Base-by-base conservation (phyloP, 2,888 invertebrate species). In the Oligia strigilis region DNA sequence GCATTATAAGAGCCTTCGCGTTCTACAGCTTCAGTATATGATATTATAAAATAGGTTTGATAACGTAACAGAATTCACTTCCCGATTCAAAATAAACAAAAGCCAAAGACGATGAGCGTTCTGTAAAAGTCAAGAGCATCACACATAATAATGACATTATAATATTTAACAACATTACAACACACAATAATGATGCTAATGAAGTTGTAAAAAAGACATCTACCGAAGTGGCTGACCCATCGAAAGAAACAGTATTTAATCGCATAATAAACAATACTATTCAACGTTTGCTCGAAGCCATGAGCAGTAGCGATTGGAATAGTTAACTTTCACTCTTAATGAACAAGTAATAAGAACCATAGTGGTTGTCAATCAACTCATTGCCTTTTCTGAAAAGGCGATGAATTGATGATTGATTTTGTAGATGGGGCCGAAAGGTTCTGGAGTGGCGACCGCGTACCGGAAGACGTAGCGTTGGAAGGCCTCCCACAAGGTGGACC, bases 241-340 rank as follows among this genome's bases (percentile, higher is more conserved):
- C 87, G 81, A 82, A 87, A 85, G 74, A 89, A 85, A 87, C 80
- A 81, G 84, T 84, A 84, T 83, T 83, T 89, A 88, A 89, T 82
- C 83, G 77, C 46, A 80, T 80, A 86, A 82, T 77, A 85, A 78
- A 89, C 87, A 87, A 90, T 88, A 86, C 84, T 78, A 77, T 79
- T 70, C 69, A 52, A 78, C 65, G 64, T 74, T 64, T 70, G 79
- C 69, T 58, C 29, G 46, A 84, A 85, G 43, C 1, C n/a, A 40
- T 1, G 67, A 80, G 67, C 65, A 8, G 5, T 1, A 80, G 82
- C 82, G 75, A 73, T 64, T 66, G 1, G 1, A 55, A 55, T 23
- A 40, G 8, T 17, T 14, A 13, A 62, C 75, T 75, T 79, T 52
- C 60, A n/a, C 58, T 60, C 36, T 11, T 52, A 49, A 49, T 49